A percentile compares a stretch with the other conserved stretches of the same genome.
phyloP scores from a whole-genome alignment of 2,888 invertebrate species.

The Flexamia atlantica region DNA sequence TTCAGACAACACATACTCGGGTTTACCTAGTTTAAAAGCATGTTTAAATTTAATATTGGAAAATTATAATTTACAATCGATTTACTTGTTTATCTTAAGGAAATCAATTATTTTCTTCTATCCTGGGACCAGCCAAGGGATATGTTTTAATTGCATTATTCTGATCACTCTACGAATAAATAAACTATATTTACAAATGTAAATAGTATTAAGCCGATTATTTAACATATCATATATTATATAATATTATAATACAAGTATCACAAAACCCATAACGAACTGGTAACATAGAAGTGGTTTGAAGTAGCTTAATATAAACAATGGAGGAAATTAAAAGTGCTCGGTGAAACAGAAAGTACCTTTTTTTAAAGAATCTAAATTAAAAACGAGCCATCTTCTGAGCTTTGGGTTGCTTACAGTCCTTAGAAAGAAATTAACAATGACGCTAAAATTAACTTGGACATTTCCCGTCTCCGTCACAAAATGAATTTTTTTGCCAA shows the following conservation, averaged over 20 bases:
- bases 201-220: slow-evolving; percentile 31
- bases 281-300: slow-evolving; percentile 22
- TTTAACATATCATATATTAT: slow-evolving; percentile 35
- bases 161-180: slow-evolving; percentile 13
- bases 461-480: too few species aligned
- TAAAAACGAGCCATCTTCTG: too few species aligned
- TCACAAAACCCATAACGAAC: slow-evolving; percentile 13
- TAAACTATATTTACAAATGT: slow-evolving; percentile 45
- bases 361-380: too few species aligned
- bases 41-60: slow-evolving; percentile 9
- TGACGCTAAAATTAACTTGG: too few species aligned
- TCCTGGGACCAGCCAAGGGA: slow-evolving; percentile 56
- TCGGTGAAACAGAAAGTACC: too few species aligned
- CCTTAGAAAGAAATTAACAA: too few species aligned
- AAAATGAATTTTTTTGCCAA: too few species aligned
- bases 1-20: not conserved
- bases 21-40: not conserved
- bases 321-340: slow-evolving; percentile 2
- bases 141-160: slow-evolving; percentile 43
- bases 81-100: slow-evolving; percentile 5
- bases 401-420: too few species aligned
- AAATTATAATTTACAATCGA: slow-evolving; percentile 11
- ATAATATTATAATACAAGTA: slow-evolving; percentile 11
- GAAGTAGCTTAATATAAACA: not conserved
- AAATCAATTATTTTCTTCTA: slow-evolving; percentile 5